Evolutionary conservation across 2,888 invertebrate species (phyloP).

Genomic region (Anarsia innoxiella): DNA sequence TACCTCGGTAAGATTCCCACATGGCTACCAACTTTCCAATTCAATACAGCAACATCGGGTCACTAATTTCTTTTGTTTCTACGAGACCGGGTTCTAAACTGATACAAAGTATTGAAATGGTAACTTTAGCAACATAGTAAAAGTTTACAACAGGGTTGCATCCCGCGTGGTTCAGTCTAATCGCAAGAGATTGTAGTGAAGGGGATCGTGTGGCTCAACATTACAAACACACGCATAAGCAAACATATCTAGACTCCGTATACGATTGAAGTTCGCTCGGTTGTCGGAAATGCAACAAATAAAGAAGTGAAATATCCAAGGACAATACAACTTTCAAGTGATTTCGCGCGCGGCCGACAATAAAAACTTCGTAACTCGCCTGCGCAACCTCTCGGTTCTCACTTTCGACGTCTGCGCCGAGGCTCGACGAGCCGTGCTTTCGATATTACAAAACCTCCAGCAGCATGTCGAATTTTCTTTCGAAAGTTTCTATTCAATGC

Average conservation of each 20-base stretch:
- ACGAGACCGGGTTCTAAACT: no score
- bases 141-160: constrained; percentile 21
- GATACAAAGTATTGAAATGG: no score
- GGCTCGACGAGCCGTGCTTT: constrained; percentile 58
- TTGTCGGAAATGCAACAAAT: constrained; percentile 69
- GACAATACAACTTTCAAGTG: constrained; percentile 74
- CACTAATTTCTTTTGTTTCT: no score
- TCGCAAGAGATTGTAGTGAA: constrained; percentile 46
- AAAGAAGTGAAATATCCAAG: constrained; percentile 74
- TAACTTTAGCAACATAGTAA: constrained; percentile 15
- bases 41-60: no score
- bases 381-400: constrained; percentile 71
- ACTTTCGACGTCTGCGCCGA: constrained; percentile 66
- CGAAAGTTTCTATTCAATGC: constrained; percentile 49
- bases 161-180: constrained; percentile 29
- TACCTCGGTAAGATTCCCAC: constrained; percentile 39
- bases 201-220: constrained; percentile 47
- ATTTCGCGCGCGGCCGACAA: constrained; percentile 73
- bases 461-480: constrained; percentile 66
- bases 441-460: constrained; percentile 65
- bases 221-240: constrained; percentile 43
- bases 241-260: constrained; percentile 49
- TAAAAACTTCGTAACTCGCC: constrained; percentile 72
- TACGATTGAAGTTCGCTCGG: constrained; percentile 56
- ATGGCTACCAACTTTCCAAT: no score